These are phyloP conservation scores for Varanus komodoensis DNA, from an alignment of 2,113 vertebrate genomes.

Conservation along the genomic window DNA sequence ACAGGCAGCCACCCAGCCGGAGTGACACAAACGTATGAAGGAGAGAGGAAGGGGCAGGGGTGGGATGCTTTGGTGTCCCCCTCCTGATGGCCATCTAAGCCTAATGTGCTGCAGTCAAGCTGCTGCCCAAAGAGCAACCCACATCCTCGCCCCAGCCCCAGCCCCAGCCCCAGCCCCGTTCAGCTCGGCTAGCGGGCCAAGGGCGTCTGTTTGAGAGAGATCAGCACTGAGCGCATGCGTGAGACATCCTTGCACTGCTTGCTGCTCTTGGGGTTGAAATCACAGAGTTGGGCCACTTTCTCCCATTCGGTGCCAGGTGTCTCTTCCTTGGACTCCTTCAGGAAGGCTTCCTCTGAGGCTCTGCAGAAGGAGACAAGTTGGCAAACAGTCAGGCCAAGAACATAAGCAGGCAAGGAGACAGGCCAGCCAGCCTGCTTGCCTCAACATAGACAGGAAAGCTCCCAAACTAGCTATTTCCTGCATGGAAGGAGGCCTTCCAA, in stretches of 20 bases:
- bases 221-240: constrained; percentile 96
- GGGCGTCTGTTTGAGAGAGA: constrained; percentile 96
- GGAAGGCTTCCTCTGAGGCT: constrained; percentile 93
- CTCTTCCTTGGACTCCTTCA: constrained; percentile 91
- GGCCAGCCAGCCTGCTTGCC: not conserved
- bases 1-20: constrained; percentile 65
- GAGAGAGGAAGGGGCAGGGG: constrained; percentile 46
- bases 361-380: constrained; percentile 70
- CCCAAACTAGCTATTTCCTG: too few relatives aligned
- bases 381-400: not conserved
- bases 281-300: constrained; percentile 94
- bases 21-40: constrained; percentile 45
- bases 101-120: not conserved
- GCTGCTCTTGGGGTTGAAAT: constrained; percentile 99
- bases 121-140: not conserved
- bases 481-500: not conserved
- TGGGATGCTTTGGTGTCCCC: constrained; percentile 21
- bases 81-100: constrained; percentile 33
- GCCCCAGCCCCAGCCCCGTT: constrained; percentile 17
- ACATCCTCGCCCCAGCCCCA: constrained; percentile 4
- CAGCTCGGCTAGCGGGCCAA: constrained; percentile 86
- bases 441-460: too few relatives aligned
- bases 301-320: constrained; percentile 94
- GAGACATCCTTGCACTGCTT: constrained; percentile 98
- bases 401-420: not conserved